Conservation (phyloP, 2,113 vertebrate genomes). For the Oxyura jamaicensis region DNA sequence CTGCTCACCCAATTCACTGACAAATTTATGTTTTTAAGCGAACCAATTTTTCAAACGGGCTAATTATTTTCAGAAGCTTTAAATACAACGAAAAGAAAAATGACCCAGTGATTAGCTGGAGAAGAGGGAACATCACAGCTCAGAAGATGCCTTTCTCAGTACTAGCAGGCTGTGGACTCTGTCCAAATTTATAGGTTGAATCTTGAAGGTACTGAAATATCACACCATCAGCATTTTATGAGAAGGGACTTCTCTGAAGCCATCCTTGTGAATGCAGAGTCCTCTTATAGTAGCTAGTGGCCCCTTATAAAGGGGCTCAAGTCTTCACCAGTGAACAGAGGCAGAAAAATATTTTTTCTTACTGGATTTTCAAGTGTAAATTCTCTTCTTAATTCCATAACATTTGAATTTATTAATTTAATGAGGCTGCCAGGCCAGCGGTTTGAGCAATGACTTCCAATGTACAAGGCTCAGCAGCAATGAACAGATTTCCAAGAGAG, state of each 20-base stretch:
- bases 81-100: slow-evolving; percentile 4
- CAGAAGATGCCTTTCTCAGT: background rate
- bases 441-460: background rate
- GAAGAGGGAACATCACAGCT: background rate
- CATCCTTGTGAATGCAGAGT: background rate
- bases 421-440: background rate
- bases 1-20: background rate
- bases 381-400: background rate
- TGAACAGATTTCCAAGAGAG: background rate
- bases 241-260: background rate
- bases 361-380: background rate
- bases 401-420: background rate
- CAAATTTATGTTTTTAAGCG: background rate
- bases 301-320: background rate
- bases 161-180: background rate
- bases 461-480: background rate
- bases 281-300: background rate
- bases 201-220: background rate
- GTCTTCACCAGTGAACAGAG: background rate
- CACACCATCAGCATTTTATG: background rate
- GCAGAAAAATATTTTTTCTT: background rate
- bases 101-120: background rate
- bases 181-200: background rate
- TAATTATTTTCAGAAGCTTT: slow-evolving; percentile 32
- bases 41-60: slow-evolving; percentile 1